Conservation (phyloP, 2,797 vertebrate species). For the Acipenser transmontanus region DNA sequence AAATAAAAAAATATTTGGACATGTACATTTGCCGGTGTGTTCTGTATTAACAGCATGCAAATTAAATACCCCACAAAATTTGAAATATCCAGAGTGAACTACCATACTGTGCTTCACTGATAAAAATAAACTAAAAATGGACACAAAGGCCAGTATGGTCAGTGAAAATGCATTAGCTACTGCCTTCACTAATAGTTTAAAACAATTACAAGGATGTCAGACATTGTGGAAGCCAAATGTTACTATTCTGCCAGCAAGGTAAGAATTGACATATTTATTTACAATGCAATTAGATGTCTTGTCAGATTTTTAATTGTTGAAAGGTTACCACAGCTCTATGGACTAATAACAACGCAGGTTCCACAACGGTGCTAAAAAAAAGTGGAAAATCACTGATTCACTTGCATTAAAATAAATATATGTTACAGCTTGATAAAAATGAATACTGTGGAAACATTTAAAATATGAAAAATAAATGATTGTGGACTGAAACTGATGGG, state of each 20-base stretch:
- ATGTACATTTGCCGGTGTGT: too few relatives aligned
- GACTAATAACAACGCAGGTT: not conserved
- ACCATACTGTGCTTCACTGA: too few relatives aligned
- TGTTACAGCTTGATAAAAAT: not conserved
- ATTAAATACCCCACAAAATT: too few relatives aligned
- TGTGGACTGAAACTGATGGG: not conserved
- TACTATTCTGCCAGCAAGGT: too few relatives aligned
- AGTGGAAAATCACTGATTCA: not conserved
- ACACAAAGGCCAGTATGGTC: not conserved
- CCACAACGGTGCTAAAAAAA: not conserved
- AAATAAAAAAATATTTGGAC: too few relatives aligned
- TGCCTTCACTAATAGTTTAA: not conserved
- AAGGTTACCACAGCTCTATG: not conserved
- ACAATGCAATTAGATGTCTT: not conserved
- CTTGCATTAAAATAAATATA: too few relatives aligned
- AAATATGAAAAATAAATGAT: not conserved
- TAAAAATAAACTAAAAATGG: too few relatives aligned
- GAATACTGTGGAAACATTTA: not conserved
- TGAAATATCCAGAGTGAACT: too few relatives aligned
- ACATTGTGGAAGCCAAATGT: too few relatives aligned
- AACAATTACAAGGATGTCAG: not conserved
- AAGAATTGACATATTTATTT: not conserved
- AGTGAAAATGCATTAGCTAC: not conserved
- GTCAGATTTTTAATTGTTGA: not conserved
- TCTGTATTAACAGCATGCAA: too few relatives aligned